Evolutionary conservation across 1,140 invertebrate genomes (phyloP).

Genomic region (Chrysomallon squamiferum): DNA sequence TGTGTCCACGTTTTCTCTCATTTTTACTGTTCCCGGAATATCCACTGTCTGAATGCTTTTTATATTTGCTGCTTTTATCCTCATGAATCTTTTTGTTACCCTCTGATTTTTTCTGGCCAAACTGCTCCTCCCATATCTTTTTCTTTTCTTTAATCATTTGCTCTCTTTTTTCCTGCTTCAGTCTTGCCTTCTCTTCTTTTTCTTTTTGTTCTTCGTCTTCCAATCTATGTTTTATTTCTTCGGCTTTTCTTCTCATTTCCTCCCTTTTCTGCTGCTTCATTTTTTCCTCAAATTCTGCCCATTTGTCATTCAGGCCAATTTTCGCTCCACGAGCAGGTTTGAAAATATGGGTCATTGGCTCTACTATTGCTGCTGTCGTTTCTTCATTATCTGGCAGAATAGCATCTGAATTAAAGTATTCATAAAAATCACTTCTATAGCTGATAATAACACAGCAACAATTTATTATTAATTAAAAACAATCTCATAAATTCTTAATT

Average conservation of each 20-base stretch:
- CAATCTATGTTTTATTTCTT: background rate
- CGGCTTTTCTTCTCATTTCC: conserved; percentile 1
- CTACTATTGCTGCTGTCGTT: background rate
- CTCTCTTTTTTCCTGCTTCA: background rate
- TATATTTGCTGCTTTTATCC: background rate
- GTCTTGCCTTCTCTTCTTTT: background rate
- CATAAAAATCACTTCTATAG: too few species aligned
- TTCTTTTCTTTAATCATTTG: conserved; percentile 1
- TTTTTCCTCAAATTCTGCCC: background rate
- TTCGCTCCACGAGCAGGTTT: background rate
- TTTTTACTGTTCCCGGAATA: background rate
- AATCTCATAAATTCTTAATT: too few species aligned
- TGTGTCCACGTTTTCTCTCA: background rate
- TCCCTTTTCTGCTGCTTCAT: background rate
- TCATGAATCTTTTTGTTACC: background rate
- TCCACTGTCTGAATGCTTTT: background rate
- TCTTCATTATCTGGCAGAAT: too few species aligned
- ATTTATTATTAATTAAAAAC: too few species aligned
- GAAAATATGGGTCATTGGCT: background rate
- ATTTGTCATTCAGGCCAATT: background rate
- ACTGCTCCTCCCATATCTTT: background rate
- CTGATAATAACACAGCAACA: too few species aligned
- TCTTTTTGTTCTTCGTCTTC: background rate
- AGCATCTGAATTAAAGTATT: too few species aligned
- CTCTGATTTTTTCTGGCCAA: background rate